These are phyloP conservation scores for Danio jaintianensis DNA, from an alignment of 2,797 vertebrate genomes.

Conservation along the genomic window DNA sequence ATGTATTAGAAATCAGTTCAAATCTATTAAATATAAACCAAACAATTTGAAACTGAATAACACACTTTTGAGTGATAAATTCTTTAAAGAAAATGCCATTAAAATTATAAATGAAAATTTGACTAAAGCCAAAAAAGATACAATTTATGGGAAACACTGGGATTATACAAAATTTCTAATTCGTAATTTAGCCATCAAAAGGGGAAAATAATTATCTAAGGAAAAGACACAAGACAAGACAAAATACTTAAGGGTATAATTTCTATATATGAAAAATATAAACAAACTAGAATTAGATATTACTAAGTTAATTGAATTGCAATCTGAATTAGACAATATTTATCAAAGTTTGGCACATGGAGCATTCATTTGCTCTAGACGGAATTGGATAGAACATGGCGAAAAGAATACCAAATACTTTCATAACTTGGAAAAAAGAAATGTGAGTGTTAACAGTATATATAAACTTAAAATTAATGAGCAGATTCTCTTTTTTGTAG, in stretches of 20 bases:
- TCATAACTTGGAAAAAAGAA: slow-evolving; percentile 21
- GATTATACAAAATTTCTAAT: background rate
- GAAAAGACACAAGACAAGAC: slow-evolving; percentile 3
- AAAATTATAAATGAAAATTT: background rate
- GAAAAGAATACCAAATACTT: background rate
- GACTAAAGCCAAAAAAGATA: background rate
- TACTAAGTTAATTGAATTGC: background rate
- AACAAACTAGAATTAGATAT: background rate
- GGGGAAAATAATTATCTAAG: background rate
- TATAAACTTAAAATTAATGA: slow-evolving; percentile 17
- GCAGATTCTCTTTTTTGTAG: background rate
- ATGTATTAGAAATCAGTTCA: background rate
- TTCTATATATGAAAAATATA: background rate
- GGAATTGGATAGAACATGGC: slow-evolving; percentile 5
- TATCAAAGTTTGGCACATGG: background rate
- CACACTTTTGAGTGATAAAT: background rate
- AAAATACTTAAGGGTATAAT: background rate
- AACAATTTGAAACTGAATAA: background rate
- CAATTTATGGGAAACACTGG: background rate
- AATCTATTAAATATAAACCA: background rate
- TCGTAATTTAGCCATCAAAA: background rate
- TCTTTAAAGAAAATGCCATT: background rate
- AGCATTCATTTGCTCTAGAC: background rate
- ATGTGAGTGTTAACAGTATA: background rate
- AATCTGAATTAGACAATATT: background rate